A percentile compares a stretch with the other conserved stretches of the same genome.
These are phyloP conservation scores for Physocephala rufipes DNA, from an alignment of 2,888 invertebrate species.

Conservation along the genomic window DNA sequence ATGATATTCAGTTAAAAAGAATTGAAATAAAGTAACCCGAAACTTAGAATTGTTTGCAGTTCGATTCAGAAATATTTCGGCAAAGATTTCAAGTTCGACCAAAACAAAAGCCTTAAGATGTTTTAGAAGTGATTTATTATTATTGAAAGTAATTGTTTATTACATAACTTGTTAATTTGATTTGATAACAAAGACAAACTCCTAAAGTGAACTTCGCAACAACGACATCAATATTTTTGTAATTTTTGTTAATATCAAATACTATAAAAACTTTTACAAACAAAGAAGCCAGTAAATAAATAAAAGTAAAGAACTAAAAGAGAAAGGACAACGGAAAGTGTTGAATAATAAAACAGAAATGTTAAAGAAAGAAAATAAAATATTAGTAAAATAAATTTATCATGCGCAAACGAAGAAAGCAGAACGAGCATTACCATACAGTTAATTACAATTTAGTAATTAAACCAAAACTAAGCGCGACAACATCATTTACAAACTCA, in stretches of 20 bases:
- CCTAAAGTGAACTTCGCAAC: not conserved
- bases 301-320: slow-evolving; percentile 54
- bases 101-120: too few relatives aligned
- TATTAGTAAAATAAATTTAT: slow-evolving; percentile 26
- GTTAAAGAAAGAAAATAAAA: slow-evolving; percentile 39
- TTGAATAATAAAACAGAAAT: slow-evolving; percentile 51
- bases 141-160: not conserved
- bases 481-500: too few relatives aligned
- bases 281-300: slow-evolving; percentile 55
- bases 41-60: too few relatives aligned
- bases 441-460: not conserved
- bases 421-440: slow-evolving; percentile 27
- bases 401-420: slow-evolving; percentile 57
- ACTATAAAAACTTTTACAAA: slow-evolving; percentile 46
- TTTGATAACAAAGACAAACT: too few relatives aligned
- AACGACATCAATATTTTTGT: slow-evolving; percentile 50
- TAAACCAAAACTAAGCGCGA: too few relatives aligned
- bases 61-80: too few relatives aligned
- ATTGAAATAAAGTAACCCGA: too few relatives aligned
- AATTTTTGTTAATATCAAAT: slow-evolving; percentile 48
- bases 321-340: slow-evolving; percentile 57
- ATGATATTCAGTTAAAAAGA: too few relatives aligned
- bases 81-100: too few relatives aligned
- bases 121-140: too few relatives aligned
- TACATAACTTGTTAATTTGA: not conserved